A percentile compares a stretch with the other conserved stretches of the same genome.
phyloP scores from a whole-genome alignment of 2,797 vertebrate genomes.

The Gambelia wislizenii region DNA sequence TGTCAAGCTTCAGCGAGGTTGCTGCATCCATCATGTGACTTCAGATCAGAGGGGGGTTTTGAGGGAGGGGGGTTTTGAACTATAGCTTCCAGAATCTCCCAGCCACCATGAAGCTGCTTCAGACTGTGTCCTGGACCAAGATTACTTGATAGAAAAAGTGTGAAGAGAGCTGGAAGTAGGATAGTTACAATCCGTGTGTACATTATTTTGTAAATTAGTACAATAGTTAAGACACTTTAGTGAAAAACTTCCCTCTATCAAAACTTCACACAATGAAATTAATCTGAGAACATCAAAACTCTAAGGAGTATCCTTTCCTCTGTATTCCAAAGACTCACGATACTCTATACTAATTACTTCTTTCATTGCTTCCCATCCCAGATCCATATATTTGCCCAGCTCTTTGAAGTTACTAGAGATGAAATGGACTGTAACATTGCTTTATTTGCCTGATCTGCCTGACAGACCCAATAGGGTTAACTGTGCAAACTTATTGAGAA shows the following conservation, averaged over 20 bases:
- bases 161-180: neutral
- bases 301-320: constrained; percentile 51
- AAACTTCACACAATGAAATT: neutral
- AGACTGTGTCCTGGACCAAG: neutral
- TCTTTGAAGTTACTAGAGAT: constrained; percentile 47
- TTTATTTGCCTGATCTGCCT: constrained; percentile 37
- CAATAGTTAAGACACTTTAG: constrained; percentile 36
- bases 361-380: constrained; percentile 23
- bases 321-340: constrained; percentile 14
- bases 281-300: constrained; percentile 18
- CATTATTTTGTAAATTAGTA: neutral
- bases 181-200: neutral
- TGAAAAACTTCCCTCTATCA: constrained; percentile 46
- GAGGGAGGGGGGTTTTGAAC: too few relatives aligned
- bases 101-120: too few relatives aligned
- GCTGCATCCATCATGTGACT: neutral
- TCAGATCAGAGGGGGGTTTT: neutral
- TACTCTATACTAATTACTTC: constrained; percentile 47
- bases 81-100: too few relatives aligned
- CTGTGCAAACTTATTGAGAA: constrained; percentile 40
- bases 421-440: constrained; percentile 5
- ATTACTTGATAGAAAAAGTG: neutral
- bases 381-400: constrained; percentile 39
- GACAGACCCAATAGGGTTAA: constrained; percentile 42
- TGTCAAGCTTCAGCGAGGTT: neutral